Evolutionary conservation across 2,113 vertebrate species (phyloP).

Genomic region (Erythrocercus mccallii): DNA sequence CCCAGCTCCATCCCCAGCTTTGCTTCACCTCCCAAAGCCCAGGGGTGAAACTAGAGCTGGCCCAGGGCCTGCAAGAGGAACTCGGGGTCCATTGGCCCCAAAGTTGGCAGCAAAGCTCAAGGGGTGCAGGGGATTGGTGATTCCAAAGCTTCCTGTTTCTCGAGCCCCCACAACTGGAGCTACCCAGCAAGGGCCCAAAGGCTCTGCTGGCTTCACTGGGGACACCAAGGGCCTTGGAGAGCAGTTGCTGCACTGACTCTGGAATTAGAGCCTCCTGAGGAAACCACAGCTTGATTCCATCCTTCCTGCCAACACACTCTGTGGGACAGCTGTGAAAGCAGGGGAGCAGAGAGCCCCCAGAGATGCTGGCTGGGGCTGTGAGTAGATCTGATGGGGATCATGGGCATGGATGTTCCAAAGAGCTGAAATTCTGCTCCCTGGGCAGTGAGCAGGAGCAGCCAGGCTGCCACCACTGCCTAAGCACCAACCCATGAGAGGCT

Average conservation of each 20-base stretch:
- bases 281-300: neutral
- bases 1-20: neutral
- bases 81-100: neutral
- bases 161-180: rapidly evolving
- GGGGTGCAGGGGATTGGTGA: too few species aligned
- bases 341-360: neutral
- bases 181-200: neutral
- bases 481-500: neutral
- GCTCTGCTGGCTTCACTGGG: neutral
- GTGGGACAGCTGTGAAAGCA: neutral
- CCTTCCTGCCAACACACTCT: neutral
- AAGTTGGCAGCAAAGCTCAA: neutral
- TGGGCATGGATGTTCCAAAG: neutral
- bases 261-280: neutral
- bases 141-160: neutral
- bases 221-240: neutral
- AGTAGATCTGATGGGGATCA: neutral
- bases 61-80: neutral
- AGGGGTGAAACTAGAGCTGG: neutral
- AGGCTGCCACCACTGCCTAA: neutral
- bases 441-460: neutral
- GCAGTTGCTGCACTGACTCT: neutral
- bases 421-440: neutral
- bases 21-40: neutral
- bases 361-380: neutral